Evolutionary conservation across 2,797 vertebrate species (phyloP), one percentile per base, ranked within the genome.

Genomic region (Zenarchopterus dispar): DNA sequence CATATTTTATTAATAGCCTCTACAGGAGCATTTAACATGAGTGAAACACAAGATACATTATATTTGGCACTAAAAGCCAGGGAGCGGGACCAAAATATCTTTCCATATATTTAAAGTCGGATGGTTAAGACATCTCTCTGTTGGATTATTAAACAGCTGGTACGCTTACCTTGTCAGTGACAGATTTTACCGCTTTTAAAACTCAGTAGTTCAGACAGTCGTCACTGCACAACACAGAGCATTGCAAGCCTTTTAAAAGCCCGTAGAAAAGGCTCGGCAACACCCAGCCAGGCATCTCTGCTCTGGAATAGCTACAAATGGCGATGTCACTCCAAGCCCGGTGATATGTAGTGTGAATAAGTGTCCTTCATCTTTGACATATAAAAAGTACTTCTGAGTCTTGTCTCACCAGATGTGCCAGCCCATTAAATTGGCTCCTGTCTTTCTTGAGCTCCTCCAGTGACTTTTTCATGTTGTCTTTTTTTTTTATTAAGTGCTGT

Each of bases 1-100:
- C 81, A 50, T 75, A 42, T 77, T 67, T 84, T 83, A 77, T 84
- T 77, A 84, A 88, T 77, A 41, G 73, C 56, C 50, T 79, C 33
- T 59, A 70, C 67, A 47, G 57, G 73, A 78, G 65, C 54, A 21
- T 85, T 85, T 84, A 76, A 76, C 57, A 81, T 81, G 64, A 84
- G 85, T 84, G 70, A 88, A 85, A 82, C 76, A 86, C 78, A 62
- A 78, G 73, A 70, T 55, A 49, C 58, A 71, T 81, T 81, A 84
- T 73, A 85, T 88, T 89, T 91, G 88, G 87, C 85, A 88, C 70
- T 55, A 70, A 73, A 70, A 68, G 55, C 55, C 66, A 49, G 58
- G 59, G 59, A 58, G 56, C 60, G 23, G 52, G 44, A 61, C 68
- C 67, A 74, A 81, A 78, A 81, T 73, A 82, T 69, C 63, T 69